Conservation (phyloP, 2,113 vertebrate species). For the Passer montanus region DNA sequence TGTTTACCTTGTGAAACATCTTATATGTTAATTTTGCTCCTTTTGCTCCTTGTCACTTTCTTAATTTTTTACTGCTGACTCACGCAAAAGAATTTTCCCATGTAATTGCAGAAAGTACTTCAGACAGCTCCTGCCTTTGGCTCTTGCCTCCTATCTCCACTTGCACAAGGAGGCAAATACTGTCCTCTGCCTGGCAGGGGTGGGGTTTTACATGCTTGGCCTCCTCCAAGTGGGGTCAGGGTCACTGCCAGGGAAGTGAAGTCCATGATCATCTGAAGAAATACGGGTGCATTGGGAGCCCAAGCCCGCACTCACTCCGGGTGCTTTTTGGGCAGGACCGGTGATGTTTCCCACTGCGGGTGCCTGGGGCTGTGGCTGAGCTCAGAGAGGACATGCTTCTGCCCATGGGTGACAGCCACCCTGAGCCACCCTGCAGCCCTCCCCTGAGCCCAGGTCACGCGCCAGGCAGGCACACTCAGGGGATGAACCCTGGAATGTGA, state of each 20-base stretch:
- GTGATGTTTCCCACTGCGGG: fast-evolving
- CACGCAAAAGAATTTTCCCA: neutral
- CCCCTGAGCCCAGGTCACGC: neutral
- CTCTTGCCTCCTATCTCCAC: neutral
- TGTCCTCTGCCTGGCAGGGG: neutral
- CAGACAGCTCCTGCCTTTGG: neutral
- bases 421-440: neutral
- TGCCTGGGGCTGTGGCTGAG: neutral
- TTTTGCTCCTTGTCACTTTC: neutral
- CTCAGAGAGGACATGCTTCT: neutral
- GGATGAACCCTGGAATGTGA: conserved; percentile 55
- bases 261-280: neutral
- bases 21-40: neutral
- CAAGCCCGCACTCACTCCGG: fast-evolving
- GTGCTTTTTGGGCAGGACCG: neutral
- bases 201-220: neutral
- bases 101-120: neutral
- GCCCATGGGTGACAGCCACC: neutral
- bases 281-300: fast-evolving
- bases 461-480: fast-evolving
- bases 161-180: neutral
- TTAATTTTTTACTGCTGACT: neutral
- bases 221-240: neutral
- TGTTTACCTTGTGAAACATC: neutral
- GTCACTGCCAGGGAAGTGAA: neutral